Conservation (phyloP, 30 jellyfish, hydroid and myxozoan species). For the Kudoa iwatai region DNA sequence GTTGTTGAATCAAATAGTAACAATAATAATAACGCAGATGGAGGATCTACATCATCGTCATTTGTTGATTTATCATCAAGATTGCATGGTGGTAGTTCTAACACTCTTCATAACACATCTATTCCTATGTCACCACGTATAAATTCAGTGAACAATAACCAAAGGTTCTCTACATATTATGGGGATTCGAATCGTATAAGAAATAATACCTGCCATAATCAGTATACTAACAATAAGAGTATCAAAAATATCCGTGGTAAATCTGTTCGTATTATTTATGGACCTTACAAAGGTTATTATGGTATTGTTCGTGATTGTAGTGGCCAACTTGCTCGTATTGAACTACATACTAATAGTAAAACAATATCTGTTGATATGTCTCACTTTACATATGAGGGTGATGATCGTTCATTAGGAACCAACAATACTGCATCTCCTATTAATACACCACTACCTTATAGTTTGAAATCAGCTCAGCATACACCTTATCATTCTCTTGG, state of each 20-base stretch:
- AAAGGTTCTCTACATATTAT: no score
- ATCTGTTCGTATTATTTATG: conserved; percentile 76
- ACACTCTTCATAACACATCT: conserved; percentile 5
- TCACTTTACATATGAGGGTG: no score
- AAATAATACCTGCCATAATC: no score
- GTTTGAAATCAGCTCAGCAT: no score
- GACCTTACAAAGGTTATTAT: conserved; percentile 85
- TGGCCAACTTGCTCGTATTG: conserved; percentile 73
- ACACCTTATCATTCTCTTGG: no score
- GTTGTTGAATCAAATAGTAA: conserved; percentile 73
- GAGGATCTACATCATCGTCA: neutral
- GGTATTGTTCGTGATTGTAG: conserved; percentile 93
- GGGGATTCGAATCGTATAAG: no score
- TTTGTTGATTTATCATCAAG: neutral
- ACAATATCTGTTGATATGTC: conserved; percentile 59
- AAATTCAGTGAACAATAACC: conserved; percentile 13
- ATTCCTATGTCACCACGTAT: neutral
- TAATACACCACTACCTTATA: no score
- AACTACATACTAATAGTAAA: conserved; percentile 66
- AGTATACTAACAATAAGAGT: no score
- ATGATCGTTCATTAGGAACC: no score
- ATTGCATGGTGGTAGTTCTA: neutral
- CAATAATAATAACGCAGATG: no score
- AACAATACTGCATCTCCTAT: no score
- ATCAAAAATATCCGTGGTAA: conserved; percentile 48